Base-by-base conservation (phyloP, 1,140 invertebrate genomes). In the Trichonephila clavata region DNA sequence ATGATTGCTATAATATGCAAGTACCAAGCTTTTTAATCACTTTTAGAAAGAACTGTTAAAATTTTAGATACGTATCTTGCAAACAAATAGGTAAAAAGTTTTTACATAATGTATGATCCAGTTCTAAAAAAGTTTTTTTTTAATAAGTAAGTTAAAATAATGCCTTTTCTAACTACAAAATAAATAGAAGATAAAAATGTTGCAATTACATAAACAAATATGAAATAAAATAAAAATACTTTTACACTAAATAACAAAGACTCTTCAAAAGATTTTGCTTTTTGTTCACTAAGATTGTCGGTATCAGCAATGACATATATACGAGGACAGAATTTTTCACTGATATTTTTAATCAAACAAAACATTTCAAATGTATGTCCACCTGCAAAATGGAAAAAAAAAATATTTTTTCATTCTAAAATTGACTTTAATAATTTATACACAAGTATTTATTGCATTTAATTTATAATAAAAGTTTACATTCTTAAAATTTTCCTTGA, bases 351-450 rank as follows among this genome's bases (percentile, higher is more conserved):
- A 50, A 98, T 95, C 50, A 99, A 96, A 93, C 97, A 96, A 71
- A 99, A 95, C 97, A 99, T 98, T 96, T 99, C 98, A 57, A 97
- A 97, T 5, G 98, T 99, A 95, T 99, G 98, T 18, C 98, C 98
- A 89, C 97, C 97, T 94, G 43, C 4, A 84, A 84, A 10, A 24
- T n/a, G 32, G 2, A 39, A 39, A 21, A 59, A 84, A 57, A 84
- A 24, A 21, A 32, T 16, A 32, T 21, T 13, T 21, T 13, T 43
- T 32, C 21, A 80, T 50, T 50, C 10, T 50, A 50, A 50, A 50
- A 50, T 13, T 10, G 5, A 50, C 10, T 50, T 50, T 50, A 50
- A 39, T 39, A 3, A 39, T 3, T 2, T 39, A 39, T 39, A 3
- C 2, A 1, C 2, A n/a, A n/a, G 32, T 32, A 32, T 32, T 32